Base-by-base conservation (phyloP, 2,888 invertebrate species). In the Lysandra coridon region DNA sequence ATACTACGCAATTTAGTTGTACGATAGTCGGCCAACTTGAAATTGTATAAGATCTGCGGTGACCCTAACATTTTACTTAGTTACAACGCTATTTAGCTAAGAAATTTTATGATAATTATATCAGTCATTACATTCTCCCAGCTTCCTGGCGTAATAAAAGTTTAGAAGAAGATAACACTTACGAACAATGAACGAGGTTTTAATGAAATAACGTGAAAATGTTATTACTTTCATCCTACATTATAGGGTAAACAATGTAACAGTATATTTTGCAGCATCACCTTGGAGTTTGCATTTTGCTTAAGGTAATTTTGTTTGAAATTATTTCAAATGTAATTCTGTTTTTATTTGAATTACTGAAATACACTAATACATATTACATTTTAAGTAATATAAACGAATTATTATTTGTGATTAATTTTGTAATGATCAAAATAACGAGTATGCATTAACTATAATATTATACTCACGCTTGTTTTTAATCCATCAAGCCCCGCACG, bases 151-250 rank as follows among this genome's bases (percentile, higher is more conserved):
- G 10, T 64, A 23, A 30, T 64, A 64, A 64, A 23, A 64, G 30
- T 30, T 23, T 30, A 64, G 62, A 62, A 62, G 62, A 62, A 64
- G 7, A 64, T 64, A 64, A 64, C 30, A 30, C 64, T 64, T 64
- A 64, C 64, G 64, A 30, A 30, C 23, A 64, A 23, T 64, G 23
- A 64, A 64, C 64, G 64, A 64, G 64, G 23, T 64, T 64, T 64
- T 64, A 64, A 62, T 62, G 62, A 23, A 64, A 64, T 64, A 64
- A 64, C 30, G 23, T 64, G 10, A n/a, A 10, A 64, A 23, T 64
- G 62, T 10, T 53, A 53, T 53, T 14, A 57, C 53, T 57, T 17
- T 57, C 53, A 14, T 57, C 53, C 53, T 57, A 57, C 53, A 57
- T 53, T 53, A 53, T 57, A 57, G 1, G 4, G 4, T 57, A 4